Conservation (phyloP, 2,113 vertebrate species). For the Herpailurus yagouaroundi region DNA sequence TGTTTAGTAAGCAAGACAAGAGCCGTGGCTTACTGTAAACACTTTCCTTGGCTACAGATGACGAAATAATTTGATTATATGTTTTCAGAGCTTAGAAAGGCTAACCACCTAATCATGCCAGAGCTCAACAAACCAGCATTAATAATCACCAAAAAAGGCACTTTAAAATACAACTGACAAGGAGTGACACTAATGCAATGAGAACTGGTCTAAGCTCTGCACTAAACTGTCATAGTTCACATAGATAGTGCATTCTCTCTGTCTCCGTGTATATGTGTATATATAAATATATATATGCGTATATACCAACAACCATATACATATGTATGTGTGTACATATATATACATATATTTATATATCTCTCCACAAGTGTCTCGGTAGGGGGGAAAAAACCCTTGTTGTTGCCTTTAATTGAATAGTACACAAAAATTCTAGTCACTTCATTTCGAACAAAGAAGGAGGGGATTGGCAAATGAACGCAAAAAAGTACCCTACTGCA, state of each 20-base stretch:
- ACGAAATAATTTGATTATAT: conserved; percentile 5
- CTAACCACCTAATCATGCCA: conserved; percentile 18
- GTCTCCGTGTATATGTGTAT: background rate
- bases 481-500: conserved; percentile 27
- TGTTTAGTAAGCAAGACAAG: background rate
- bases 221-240: conserved; percentile 1
- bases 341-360: background rate
- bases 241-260: background rate
- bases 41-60: conserved; percentile 36
- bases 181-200: conserved; percentile 49
- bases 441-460: conserved; percentile 78
- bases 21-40: background rate
- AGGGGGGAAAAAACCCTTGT: background rate
- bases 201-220: conserved; percentile 31
- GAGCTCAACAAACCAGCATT: conserved; percentile 60
- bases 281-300: background rate
- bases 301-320: background rate
- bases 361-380: background rate
- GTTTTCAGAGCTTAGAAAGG: conserved; percentile 56
- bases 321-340: background rate
- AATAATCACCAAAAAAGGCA: conserved; percentile 69
- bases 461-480: conserved; percentile 56
- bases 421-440: conserved; percentile 59
- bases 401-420: conserved; percentile 44
- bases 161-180: conserved; percentile 66